Percentiles rank a stretch among this genome's conserved stretches.
Evolutionary conservation across 2,797 vertebrate genomes (phyloP).

Genomic region (Rhinatrema bivittatum): DNA sequence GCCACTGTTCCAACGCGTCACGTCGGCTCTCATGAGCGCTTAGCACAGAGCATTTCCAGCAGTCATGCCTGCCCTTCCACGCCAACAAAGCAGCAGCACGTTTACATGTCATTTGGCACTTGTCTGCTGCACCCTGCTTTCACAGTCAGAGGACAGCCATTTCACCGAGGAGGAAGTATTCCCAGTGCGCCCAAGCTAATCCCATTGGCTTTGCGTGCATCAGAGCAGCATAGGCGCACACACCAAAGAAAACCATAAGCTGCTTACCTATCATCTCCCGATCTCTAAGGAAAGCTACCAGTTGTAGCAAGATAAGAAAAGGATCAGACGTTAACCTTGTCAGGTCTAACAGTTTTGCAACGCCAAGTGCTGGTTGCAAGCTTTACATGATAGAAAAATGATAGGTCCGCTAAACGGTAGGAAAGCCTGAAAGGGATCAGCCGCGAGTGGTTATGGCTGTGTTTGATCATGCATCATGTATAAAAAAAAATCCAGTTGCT

Average conservation of each 20-base stretch:
- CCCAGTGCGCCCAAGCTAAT: conserved; percentile 8
- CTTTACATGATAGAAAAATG: no score
- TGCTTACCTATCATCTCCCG: neutral
- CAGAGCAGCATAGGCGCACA: conserved; percentile 12
- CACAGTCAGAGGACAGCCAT: conserved; percentile 17
- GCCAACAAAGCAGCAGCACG: conserved; percentile 33
- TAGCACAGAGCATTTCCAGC: conserved; percentile 24
- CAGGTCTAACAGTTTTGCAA: no score
- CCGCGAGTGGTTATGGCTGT: no score
- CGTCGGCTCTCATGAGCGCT: neutral
- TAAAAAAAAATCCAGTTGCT: no score
- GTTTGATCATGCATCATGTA: no score
- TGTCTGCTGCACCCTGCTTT: conserved; percentile 20
- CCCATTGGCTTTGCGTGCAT: conserved; percentile 7
- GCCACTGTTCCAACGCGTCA: conserved; percentile 1
- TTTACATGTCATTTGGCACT: conserved; percentile 22
- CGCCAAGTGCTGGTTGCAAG: no score
- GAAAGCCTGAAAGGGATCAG: no score
- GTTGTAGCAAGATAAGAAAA: no score
- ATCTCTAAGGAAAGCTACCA: no score
- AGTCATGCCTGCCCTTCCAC: conserved; percentile 25
- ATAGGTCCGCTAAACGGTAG: no score
- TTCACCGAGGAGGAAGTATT: conserved; percentile 1
- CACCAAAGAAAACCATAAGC: neutral
- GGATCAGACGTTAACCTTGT: no score